Evolutionary conservation across 2,797 vertebrate species (phyloP).

Genomic region (Thaleichthys pacificus): DNA sequence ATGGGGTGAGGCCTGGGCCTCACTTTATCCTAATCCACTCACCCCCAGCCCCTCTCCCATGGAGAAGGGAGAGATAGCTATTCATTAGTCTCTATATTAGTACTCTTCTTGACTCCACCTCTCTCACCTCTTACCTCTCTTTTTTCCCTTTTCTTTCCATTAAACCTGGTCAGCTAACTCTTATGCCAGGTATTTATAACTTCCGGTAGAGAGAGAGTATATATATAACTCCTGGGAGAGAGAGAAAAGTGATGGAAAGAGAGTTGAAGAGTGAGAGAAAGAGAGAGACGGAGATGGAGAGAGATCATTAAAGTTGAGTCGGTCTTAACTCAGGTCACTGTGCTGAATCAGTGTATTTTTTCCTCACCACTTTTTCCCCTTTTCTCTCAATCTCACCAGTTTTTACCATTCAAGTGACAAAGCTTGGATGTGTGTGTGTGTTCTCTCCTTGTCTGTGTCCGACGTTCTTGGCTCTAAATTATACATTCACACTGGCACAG

Average conservation of each 20-base stretch:
- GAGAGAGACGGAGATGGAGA: slow-evolving; percentile 8
- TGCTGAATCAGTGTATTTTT: slow-evolving; percentile 67
- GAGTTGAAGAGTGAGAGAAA: slow-evolving; percentile 29
- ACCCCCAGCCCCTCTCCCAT: background rate
- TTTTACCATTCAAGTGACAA: background rate
- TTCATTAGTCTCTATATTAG: slow-evolving; percentile 1
- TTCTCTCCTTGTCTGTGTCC: slow-evolving; percentile 18
- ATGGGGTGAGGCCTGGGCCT: background rate
- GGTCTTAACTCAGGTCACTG: slow-evolving; percentile 50
- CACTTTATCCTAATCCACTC: background rate
- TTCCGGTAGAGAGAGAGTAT: slow-evolving; percentile 14
- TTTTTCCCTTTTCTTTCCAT: slow-evolving; percentile 31
- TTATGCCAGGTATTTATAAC: slow-evolving; percentile 64
- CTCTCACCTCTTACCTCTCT: slow-evolving; percentile 46
- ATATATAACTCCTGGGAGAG: background rate
- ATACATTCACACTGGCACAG: slow-evolving; percentile 68
- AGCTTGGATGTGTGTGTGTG: slow-evolving; percentile 43
- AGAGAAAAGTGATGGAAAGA: slow-evolving; percentile 33
- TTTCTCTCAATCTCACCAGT: slow-evolving; percentile 33
- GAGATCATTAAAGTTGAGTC: slow-evolving; percentile 57
- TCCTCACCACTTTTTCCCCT: slow-evolving; percentile 48
- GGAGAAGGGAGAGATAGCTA: background rate
- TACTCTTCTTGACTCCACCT: slow-evolving; percentile 30
- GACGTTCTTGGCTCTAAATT: slow-evolving; percentile 64
- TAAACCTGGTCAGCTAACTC: slow-evolving; percentile 33